phyloP scores from a whole-genome alignment of 2,113 vertebrate genomes.

The Suricata suricatta region DNA sequence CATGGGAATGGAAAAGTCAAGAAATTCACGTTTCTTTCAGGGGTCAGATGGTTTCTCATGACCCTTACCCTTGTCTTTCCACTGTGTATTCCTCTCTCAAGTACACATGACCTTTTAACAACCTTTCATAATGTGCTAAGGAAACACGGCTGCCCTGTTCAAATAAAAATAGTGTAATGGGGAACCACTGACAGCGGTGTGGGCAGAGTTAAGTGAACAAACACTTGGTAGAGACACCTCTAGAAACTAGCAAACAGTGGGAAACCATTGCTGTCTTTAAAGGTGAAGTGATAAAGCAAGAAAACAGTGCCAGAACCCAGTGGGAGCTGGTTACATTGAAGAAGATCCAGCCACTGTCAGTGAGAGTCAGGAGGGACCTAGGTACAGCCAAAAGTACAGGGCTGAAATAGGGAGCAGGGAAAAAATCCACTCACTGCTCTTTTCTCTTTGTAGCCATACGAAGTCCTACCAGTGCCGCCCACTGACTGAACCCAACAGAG shows the following conservation, averaged over 20 bases:
- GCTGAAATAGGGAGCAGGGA: not conserved
- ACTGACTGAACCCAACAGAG: not conserved
- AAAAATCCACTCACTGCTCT: not conserved
- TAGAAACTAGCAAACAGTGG: not conserved
- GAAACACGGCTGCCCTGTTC: not conserved
- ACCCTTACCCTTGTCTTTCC: not conserved
- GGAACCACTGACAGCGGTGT: not conserved
- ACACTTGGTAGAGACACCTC: not conserved
- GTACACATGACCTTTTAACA: not conserved
- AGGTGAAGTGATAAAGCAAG: not conserved
- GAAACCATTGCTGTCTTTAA: not conserved
- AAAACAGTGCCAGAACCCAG: not conserved
- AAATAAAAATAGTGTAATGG: not conserved
- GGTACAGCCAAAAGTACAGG: no score
- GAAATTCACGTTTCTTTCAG: not conserved
- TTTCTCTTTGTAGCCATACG: not conserved
- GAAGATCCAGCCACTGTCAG: not conserved
- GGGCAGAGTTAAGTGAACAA: not conserved
- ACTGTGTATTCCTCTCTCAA: not conserved
- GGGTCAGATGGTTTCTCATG: not conserved
- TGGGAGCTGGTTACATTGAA: not conserved
- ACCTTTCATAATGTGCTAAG: conserved; percentile 5
- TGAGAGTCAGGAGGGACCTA: not conserved
- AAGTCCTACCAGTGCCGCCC: not conserved
- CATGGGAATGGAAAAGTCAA: not conserved